Base-by-base conservation (phyloP, 1,140 invertebrate species). In the Cydia amplana region DNA sequence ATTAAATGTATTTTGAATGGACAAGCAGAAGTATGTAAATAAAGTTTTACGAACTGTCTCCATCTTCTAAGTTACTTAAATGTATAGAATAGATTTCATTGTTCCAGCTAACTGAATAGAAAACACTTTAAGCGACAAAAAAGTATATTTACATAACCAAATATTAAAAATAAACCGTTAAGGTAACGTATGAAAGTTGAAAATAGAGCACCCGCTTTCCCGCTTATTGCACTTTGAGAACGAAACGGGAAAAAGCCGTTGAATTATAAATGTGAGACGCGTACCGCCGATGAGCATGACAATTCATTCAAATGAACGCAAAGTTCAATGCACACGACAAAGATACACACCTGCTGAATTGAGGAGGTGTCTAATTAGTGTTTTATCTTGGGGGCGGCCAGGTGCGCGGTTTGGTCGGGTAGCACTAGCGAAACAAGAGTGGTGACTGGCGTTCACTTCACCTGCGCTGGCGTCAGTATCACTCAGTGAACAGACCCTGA, bases 231-330 rank as follows among this genome's bases (percentile, higher is more conserved):
- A 60, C 55, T 60, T 60, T 7, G 55, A 60, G 20, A 23, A 23
- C 20, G 55, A 9, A 60, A 60, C 7, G 55, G 55, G 23, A 60
- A 60, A 60, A 23, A 23, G 55, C 55, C 55, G 55, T 60, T 60
- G 20, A 23, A 60, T 60, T 60, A 60, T 23, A 60, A 60, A 60
- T 60, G 55, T 60, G 20, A 60, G 55, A 60, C 55, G 55, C 55
- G 55, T 60, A 60, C 55, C 16, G 51, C n/a, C 55, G 55, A 60
- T 60, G 55, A 23, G 55, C 55, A 60, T 60, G 55, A 60, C 55
- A 60, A 60, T 60, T 60, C 55, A 60, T 60, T 60, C 55, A 60
- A 60, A 60, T 60, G 55, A 60, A 60, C 55, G 55, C 55, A 60
- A 60, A 60, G 55, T 60, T 60, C 55, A 60, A 60, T 23, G 55